Evolutionary conservation across 2,113 vertebrate genomes (phyloP), one percentile per base, ranked within the genome.

Genomic region (Circaetus cinerascens): DNA sequence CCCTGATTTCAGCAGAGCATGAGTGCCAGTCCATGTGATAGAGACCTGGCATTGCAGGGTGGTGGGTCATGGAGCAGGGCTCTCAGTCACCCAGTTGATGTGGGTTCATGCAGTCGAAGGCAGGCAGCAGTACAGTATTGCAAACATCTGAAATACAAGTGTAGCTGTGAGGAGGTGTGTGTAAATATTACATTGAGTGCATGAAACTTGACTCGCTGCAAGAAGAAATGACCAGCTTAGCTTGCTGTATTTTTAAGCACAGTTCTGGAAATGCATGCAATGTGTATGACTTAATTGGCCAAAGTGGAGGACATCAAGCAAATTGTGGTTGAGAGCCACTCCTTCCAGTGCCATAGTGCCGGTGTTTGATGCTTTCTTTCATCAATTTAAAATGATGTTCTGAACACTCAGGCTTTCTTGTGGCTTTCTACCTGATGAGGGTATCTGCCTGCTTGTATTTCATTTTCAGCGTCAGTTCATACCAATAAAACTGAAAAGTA

Each of bases 381-480:
- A 20, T 20, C 3, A 7, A 2, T 87, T 84, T 82, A 27, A 38
- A 79, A 71, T 23, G 0, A 32, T 80, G 32, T 51, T 83, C 27
- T 81, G 74, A 66, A n/a, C 56, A 48, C 26, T 63, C 7, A 4
- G 1, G 3, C 29, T 80, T 56, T 55, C 45, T 45, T n/a, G 30
- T 69, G 63, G 13, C 66, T 94, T 62, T 72, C 30, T 18, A 34
- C 18, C 72, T 89, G 26, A 63, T 40, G 15, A 80, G 40, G 16
- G 15, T 62, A 25, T 63, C 55, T 83, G 19, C 27, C 26, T 29
- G 69, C 93, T 80, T 95, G 48, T 82, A 32, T 88, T 97, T 87
- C 86, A 32, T 63, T 95, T 87, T 20, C 97, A 99, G 99, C 98
- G 98, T 57, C 98, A 99, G 96, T 99, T 99, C 97, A 99, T 99